These are phyloP conservation scores for Drosophila lini DNA, from an alignment of 1,140 invertebrate genomes.

Conservation along the genomic window DNA sequence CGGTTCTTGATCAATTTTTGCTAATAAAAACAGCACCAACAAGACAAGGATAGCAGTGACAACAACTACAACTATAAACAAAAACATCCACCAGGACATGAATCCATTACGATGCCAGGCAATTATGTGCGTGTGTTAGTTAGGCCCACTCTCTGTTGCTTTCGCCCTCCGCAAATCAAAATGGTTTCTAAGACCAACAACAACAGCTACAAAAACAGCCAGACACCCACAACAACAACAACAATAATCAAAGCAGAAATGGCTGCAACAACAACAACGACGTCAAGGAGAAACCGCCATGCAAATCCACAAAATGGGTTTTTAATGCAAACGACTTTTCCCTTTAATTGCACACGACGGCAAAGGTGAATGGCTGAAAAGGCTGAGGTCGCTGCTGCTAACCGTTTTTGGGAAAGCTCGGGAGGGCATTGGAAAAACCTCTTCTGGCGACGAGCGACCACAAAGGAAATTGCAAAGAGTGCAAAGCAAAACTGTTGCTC, in stretches of 20 bases:
- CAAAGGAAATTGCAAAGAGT: conserved; percentile 8
- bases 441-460: background rate
- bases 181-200: conserved; percentile 48
- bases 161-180: conserved; percentile 55
- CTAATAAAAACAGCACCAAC: conserved; percentile 26
- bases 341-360: conserved; percentile 60
- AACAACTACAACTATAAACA: conserved; percentile 20
- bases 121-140: conserved; percentile 76
- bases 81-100: conserved; percentile 57
- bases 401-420: background rate
- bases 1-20: conserved; percentile 55
- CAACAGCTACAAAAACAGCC: conserved; percentile 11
- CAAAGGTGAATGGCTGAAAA: conserved; percentile 65
- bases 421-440: conserved; percentile 4
- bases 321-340: conserved; percentile 79
- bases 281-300: conserved; percentile 25
- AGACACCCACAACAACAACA: conserved; percentile 4
- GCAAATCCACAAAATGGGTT: conserved; percentile 74
- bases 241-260: conserved; percentile 1
- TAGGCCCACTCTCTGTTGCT: conserved; percentile 10
- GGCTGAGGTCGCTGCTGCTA: conserved; percentile 30
- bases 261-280: conserved; percentile 12
- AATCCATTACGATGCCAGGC: conserved; percentile 76
- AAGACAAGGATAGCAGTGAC: conserved; percentile 1
- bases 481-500: background rate